Evolutionary conservation across 2,113 vertebrate genomes (phyloP).

Genomic region (Alaudala cheleensis): DNA sequence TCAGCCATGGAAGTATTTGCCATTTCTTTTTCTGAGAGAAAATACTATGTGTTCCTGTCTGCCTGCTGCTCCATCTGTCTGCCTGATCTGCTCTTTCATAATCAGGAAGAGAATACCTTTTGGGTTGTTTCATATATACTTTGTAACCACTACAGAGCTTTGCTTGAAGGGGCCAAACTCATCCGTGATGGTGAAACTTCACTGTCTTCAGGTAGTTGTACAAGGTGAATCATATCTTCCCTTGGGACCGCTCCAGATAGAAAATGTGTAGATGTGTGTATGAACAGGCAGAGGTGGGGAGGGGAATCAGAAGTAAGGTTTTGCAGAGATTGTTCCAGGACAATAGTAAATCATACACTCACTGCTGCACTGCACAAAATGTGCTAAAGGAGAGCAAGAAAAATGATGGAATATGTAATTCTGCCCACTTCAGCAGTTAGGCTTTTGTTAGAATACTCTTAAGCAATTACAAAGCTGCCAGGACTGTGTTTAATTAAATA

Average conservation of each 20-base stretch:
- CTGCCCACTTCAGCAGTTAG: constrained; percentile 41
- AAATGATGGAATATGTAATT: constrained; percentile 29
- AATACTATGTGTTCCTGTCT: background rate
- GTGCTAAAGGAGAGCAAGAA: constrained; percentile 35
- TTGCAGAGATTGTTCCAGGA: constrained; percentile 30
- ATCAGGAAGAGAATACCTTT: background rate
- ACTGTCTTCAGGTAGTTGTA: background rate
- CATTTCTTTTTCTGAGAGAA: background rate
- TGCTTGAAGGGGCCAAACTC: background rate
- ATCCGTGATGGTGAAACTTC: background rate
- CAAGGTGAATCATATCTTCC: background rate
- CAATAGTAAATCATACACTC: constrained; percentile 30
- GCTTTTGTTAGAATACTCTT: constrained; percentile 52
- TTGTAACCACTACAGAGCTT: background rate
- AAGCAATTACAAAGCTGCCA: constrained; percentile 40
- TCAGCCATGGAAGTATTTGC: background rate
- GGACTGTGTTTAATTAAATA: constrained; percentile 40
- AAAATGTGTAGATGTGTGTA: background rate
- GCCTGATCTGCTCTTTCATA: background rate
- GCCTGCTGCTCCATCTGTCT: background rate
- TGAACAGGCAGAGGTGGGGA: background rate
- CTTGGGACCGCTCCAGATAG: background rate
- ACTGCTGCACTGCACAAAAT: constrained; percentile 1
- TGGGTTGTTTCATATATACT: background rate
- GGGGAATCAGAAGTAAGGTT: background rate